Evolutionary conservation across 2,113 vertebrate species (phyloP).

Genomic region (Sylvilagus bachmani): DNA sequence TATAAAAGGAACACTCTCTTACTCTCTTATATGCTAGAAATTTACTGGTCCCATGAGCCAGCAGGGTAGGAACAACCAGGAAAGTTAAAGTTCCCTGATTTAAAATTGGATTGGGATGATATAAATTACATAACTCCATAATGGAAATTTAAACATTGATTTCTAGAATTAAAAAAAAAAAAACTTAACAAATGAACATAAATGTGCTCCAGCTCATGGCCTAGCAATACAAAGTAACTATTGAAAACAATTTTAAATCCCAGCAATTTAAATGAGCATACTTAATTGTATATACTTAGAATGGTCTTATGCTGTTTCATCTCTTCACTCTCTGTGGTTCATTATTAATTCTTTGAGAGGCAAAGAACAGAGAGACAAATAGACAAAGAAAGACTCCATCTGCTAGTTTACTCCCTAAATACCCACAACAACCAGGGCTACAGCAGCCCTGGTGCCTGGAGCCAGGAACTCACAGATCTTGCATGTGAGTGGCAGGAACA

Average conservation of each 20-base stretch:
- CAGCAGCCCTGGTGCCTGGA: too few relatives aligned
- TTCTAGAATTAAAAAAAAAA: conserved; percentile 5
- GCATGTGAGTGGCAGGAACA: too few relatives aligned
- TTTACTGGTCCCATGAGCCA: too few relatives aligned
- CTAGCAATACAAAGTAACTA: neutral
- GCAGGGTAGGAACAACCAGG: too few relatives aligned
- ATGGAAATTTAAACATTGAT: neutral
- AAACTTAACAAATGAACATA: neutral
- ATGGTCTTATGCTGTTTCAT: neutral
- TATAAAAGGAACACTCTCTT: neutral
- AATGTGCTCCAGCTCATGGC: neutral
- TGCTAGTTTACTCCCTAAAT: too few relatives aligned
- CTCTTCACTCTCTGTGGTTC: neutral
- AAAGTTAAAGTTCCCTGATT: neutral
- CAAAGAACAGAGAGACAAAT: too few relatives aligned
- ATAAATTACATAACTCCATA: conserved; percentile 1
- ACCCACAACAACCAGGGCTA: too few relatives aligned
- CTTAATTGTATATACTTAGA: neutral
- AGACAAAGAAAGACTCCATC: too few relatives aligned
- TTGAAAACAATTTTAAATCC: neutral
- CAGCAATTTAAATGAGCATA: neutral
- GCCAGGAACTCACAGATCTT: too few relatives aligned
- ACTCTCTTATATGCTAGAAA: too few relatives aligned
- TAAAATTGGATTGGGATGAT: neutral
- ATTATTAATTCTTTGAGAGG: neutral